Conservation (phyloP, 2,113 vertebrate species). For the Rostratula benghalensis region DNA sequence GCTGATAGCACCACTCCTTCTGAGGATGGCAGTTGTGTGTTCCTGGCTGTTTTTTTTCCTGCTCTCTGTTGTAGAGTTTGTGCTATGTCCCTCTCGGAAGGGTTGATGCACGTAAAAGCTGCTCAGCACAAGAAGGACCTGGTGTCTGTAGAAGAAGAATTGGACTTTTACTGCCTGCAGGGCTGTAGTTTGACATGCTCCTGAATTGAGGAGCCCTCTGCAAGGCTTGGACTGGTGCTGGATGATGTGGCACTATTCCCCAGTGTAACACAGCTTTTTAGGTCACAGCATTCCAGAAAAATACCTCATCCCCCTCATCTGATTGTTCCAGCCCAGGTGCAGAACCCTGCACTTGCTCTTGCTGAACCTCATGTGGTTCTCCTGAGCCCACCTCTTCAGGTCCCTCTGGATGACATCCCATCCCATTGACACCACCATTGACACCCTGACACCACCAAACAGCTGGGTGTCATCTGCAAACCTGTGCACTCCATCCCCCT, state of each 20-base stretch:
- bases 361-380: too few species aligned
- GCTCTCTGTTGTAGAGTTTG: neutral
- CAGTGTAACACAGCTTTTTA: neutral
- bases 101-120: neutral
- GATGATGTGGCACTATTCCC: too few species aligned
- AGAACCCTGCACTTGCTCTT: too few species aligned
- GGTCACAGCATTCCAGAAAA: neutral
- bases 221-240: neutral
- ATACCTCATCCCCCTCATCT: too few species aligned
- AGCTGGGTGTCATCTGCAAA: too few species aligned
- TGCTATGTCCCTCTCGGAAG: fast-evolving
- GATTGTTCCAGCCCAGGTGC: too few species aligned
- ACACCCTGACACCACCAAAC: too few species aligned
- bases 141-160: neutral
- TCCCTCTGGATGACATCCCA: too few species aligned
- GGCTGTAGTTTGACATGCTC: fast-evolving
- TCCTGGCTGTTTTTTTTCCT: neutral
- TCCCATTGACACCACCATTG: too few species aligned
- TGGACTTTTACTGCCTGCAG: neutral
- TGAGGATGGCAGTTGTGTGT: neutral
- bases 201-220: too few species aligned
- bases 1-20: neutral
- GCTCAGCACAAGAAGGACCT: fast-evolving
- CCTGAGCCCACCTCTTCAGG: too few species aligned
- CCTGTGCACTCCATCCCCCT: too few species aligned